phyloP scores from a whole-genome alignment of 2,797 vertebrate genomes.

The Enoplosus armatus region DNA sequence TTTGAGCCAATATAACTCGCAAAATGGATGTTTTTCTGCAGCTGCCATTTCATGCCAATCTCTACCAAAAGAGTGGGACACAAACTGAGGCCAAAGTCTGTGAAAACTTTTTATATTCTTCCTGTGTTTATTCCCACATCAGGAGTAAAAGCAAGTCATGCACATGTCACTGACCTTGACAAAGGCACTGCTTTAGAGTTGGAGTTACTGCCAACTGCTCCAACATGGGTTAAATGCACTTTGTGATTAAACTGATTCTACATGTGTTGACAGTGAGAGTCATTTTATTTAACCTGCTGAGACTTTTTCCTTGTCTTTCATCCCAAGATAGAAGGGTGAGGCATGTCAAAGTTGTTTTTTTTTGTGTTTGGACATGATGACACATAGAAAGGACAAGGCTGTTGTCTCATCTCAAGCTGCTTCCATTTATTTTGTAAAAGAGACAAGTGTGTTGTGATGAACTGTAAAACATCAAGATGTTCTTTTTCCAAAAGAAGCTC shows the following conservation, averaged over 20 bases:
- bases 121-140: background rate
- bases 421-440: constrained; percentile 13
- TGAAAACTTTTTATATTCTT: background rate
- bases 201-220: background rate
- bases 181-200: constrained; percentile 16
- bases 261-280: background rate
- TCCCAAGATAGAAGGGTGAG: constrained; percentile 25
- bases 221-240: constrained; percentile 13
- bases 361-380: constrained; percentile 25
- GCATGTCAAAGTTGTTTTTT: constrained; percentile 21
- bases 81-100: constrained; percentile 13
- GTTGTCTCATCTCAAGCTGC: constrained; percentile 24
- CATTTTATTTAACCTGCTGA: constrained; percentile 5
- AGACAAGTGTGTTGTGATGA: background rate
- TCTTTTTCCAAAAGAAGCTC: background rate
- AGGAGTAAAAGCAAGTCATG: background rate
- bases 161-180: constrained; percentile 4
- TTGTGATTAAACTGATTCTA: background rate
- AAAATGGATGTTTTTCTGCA: background rate
- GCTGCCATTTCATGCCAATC: constrained; percentile 25
- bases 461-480: constrained; percentile 23
- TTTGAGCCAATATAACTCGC: background rate
- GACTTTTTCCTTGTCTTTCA: constrained; percentile 20
- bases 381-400: constrained; percentile 1
- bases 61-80: constrained; percentile 12